Evolutionary conservation across 2,113 vertebrate genomes (phyloP).

Genomic region (Bubalus kerabau): DNA sequence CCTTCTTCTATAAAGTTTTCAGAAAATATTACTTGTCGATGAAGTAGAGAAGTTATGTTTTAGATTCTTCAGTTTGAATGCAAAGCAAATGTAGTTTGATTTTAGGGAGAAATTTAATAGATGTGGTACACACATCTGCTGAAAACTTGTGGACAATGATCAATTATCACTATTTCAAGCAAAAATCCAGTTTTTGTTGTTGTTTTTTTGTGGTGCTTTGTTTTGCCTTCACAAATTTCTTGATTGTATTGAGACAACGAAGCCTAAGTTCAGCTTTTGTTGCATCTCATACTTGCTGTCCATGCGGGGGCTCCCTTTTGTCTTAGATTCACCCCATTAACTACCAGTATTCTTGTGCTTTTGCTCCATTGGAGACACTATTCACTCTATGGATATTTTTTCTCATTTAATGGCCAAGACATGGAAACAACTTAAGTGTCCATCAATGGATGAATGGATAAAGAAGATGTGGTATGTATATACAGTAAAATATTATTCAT

Average conservation of each 20-base stretch:
- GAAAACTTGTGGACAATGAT: neutral
- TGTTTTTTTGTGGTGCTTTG: neutral
- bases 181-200: neutral
- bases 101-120: neutral
- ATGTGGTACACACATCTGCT: neutral
- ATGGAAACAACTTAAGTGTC: neutral
- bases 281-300: neutral
- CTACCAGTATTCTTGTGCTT: neutral
- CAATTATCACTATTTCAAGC: neutral
- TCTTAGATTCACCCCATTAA: neutral
- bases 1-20: neutral
- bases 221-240: neutral
- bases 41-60: neutral
- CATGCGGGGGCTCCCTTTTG: no score
- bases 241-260: neutral
- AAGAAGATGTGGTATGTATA: no score
- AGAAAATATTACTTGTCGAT: neutral
- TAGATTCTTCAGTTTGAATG: neutral
- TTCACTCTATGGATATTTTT: accelerated
- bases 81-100: neutral
- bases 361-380: neutral
- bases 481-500: neutral
- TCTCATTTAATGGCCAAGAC: neutral
- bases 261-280: neutral
- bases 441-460: neutral